Percentiles rank a stretch among this genome's conserved stretches.
Conservation (phyloP, 2,888 invertebrate genomes). For the Nezara viridula region DNA sequence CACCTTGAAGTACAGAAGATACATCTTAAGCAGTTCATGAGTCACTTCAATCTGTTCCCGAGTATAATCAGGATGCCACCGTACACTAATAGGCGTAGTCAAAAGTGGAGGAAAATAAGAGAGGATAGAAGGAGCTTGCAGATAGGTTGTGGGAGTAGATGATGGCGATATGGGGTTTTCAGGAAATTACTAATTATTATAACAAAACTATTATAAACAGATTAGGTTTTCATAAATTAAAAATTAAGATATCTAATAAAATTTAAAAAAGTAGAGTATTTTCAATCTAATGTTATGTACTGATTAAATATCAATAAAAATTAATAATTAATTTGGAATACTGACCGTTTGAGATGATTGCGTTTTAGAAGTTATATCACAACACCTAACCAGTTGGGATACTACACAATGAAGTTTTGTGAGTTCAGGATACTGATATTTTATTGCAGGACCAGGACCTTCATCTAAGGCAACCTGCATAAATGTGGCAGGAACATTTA, state of each 20-base stretch:
- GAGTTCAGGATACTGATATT: conserved; percentile 95
- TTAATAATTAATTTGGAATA: neutral
- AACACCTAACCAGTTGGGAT: conserved; percentile 90
- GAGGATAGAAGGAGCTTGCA: too few relatives aligned
- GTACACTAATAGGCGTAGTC: too few relatives aligned
- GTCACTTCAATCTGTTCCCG: too few relatives aligned
- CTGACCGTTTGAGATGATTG: conserved; percentile 68
- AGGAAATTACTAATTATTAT: too few relatives aligned
- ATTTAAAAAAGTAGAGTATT: neutral
- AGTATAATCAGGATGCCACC: too few relatives aligned
- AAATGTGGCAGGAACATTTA: conserved; percentile 91
- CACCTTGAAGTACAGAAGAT: too few relatives aligned
- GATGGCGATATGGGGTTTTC: too few relatives aligned
- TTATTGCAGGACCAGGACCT: conserved; percentile 91
- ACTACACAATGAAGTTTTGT: conserved; percentile 94
- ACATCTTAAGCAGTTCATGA: too few relatives aligned
- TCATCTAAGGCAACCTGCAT: conserved; percentile 94
- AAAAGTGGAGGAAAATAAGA: too few relatives aligned
- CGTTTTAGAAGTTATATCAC: conserved; percentile 81
- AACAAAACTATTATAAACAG: neutral
- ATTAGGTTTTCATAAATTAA: neutral
- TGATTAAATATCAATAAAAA: conserved; percentile 10
- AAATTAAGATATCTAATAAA: neutral
- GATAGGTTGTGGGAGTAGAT: too few relatives aligned
- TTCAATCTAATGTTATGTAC: neutral